Conservation (phyloP, 2,888 invertebrate species). For the Teinopalpus imperialis region DNA sequence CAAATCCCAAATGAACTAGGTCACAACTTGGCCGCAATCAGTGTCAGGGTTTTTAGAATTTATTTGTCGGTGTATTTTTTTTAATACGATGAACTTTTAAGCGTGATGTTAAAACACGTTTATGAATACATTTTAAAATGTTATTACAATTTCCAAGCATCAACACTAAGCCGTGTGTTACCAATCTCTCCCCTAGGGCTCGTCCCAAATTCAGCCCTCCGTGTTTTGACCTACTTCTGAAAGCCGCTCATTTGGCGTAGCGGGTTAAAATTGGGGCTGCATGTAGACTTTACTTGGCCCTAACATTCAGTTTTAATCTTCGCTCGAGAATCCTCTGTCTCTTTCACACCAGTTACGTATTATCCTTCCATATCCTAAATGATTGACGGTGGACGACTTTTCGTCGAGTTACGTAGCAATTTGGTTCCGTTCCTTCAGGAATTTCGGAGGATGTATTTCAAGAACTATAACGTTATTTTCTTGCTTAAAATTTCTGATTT, state of each 20-base stretch:
- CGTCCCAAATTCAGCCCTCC: constrained; percentile 75
- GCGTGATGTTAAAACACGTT: not conserved
- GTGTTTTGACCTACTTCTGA: constrained; percentile 72
- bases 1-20: constrained; percentile 14
- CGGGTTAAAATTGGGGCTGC: constrained; percentile 71
- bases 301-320: constrained; percentile 37
- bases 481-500: too few species aligned
- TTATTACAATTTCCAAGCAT: constrained; percentile 10
- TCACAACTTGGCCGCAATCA: constrained; percentile 17
- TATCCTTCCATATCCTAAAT: constrained; percentile 24
- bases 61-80: not conserved
- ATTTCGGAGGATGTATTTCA: constrained; percentile 5
- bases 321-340: constrained; percentile 40
- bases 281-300: constrained; percentile 65
- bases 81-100: constrained; percentile 2
- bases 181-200: constrained; percentile 54
- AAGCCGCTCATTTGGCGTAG: constrained; percentile 68
- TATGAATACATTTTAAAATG: constrained; percentile 9
- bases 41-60: constrained; percentile 12
- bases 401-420: constrained; percentile 7
- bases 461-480: too few species aligned
- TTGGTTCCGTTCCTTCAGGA: not conserved
- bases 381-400: constrained; percentile 15
- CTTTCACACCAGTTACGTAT: constrained; percentile 34
- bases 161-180: constrained; percentile 4